Base-by-base conservation (phyloP, 2,797 vertebrate genomes). In the Dendrocincla fuliginosa region DNA sequence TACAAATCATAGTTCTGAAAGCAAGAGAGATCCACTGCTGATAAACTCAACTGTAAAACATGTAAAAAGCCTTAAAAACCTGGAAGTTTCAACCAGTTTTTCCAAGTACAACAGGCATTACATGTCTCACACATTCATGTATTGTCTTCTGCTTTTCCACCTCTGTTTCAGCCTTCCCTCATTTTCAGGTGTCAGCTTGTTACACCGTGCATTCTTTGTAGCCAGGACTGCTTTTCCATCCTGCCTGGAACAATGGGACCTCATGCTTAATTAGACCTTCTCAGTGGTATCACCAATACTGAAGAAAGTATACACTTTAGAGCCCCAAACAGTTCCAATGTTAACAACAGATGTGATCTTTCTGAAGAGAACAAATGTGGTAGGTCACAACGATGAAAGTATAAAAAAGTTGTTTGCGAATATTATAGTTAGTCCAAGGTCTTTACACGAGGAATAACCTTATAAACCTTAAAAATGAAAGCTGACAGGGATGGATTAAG, bases 401-500 rank as follows among this genome's bases (percentile, higher is more conserved):
- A 70, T 30, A 68, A 70, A 84, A 84, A 56, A 30, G 27, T 28
- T 76, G 13, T 63, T 74, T 59, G 35, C 17, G 59, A 80, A 69
- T 65, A 74, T 6, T 55, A 35, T 7, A 61, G 24, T 52, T 84
- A 80, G 20, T 87, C 77, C 70, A 87, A 84, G 68, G 60, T 65
- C 81, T 87, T 84, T 57, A 56, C 27, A 44, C 23, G 35, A 79
- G 41, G 18, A 74, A 77, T 59, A 95, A 82, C 33, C 37, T 82
- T 53, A 49, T 44, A 79, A 91, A 61, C 55, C n/a, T 84, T 79
- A 77, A 87, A 95, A 93, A 83, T 37, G 44, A 89, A 95, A 83
- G 56, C 24, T 3, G 9, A 27, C n/a, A 85, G 56, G n/a, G 42
- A 39, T 35, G 37, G 89, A 92, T 96, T 95, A 97, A 84, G 68